Base-by-base conservation (phyloP, 2,888 invertebrate species). In the Zaprionus obscuricornis region DNA sequence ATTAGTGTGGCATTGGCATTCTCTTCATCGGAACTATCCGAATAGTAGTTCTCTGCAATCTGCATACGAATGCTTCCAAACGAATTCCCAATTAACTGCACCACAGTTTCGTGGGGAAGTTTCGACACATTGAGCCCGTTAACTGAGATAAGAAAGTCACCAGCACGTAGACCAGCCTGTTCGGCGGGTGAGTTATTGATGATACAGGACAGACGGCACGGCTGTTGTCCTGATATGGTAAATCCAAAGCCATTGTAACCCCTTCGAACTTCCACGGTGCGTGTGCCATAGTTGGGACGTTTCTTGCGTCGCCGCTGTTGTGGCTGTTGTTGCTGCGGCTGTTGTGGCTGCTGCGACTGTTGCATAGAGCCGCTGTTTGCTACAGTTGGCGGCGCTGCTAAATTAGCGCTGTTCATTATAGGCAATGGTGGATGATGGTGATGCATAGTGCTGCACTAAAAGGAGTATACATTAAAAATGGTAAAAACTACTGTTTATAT, bases 181-280 rank as follows among this genome's bases (percentile, higher is more conserved):
- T 97, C 97, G 0, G 98, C 98, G 1, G 98, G 97, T 58, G 96
- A 96, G 74, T 95, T 95, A 37, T 93, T 92, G 0, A 97, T 97
- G 78, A 98, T 98, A 83, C 97, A 97, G 45, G 97, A 97, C 55
- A 98, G 92, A 66, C 98, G 96, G 89, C 98, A 98, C 0, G 98
- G 98, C 87, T 97, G 95, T 89, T 98, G 98, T 2, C 98, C 98
- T 1, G 98, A 97, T 87, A 98, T 98, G 14, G 98, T 98, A 88
- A 98, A 98, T n/a, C 98, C 98, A 89, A 97, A 98, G 5, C 98
- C 98, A 83, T 95, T 96, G 59, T 93, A 92, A 2, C 98, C 97
- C 66, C 98, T 92, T 5, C 94, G 92, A 31, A 98, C 94, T 85
- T 98, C 96, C 49, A 98, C 95, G 0, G 89, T 88, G 11, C 90